These are phyloP conservation scores for Oreocharis arfaki DNA, from an alignment of 2,113 vertebrate species.

Conservation along the genomic window DNA sequence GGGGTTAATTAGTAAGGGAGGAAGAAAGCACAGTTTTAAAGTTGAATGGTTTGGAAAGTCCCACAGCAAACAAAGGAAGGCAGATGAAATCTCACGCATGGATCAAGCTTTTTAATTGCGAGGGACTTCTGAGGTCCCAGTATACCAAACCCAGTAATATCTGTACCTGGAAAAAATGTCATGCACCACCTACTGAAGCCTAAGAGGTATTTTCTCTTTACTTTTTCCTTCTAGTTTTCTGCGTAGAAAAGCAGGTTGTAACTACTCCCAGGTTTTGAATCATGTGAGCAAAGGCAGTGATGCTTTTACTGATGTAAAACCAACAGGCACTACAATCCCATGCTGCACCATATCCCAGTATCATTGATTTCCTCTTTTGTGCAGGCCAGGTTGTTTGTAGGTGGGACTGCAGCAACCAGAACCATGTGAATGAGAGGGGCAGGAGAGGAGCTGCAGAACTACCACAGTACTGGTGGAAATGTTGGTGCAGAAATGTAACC, in stretches of 20 bases:
- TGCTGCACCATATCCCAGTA: neutral
- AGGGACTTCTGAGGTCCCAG: neutral
- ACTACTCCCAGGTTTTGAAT: neutral
- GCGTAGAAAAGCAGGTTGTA: neutral
- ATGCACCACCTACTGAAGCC: neutral
- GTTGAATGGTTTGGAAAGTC: neutral
- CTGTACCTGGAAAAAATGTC: neutral
- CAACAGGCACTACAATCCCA: neutral
- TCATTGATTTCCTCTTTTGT: neutral
- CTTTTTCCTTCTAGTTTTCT: neutral
- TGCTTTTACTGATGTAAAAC: neutral
- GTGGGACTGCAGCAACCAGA: neutral
- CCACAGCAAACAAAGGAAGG: neutral
- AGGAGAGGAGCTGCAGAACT: neutral
- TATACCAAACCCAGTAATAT: neutral
- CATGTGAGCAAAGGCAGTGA: rapidly evolving
- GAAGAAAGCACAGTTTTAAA: neutral
- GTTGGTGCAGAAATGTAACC: neutral
- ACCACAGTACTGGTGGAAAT: neutral
- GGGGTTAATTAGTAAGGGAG: neutral
- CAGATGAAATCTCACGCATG: neutral
- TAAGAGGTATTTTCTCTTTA: neutral
- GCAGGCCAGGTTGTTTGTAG: neutral
- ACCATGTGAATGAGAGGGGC: neutral
- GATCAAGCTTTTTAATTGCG: neutral